Evolutionary conservation across 2,797 vertebrate species (phyloP).

Genomic region (Propithecus perrieri): DNA sequence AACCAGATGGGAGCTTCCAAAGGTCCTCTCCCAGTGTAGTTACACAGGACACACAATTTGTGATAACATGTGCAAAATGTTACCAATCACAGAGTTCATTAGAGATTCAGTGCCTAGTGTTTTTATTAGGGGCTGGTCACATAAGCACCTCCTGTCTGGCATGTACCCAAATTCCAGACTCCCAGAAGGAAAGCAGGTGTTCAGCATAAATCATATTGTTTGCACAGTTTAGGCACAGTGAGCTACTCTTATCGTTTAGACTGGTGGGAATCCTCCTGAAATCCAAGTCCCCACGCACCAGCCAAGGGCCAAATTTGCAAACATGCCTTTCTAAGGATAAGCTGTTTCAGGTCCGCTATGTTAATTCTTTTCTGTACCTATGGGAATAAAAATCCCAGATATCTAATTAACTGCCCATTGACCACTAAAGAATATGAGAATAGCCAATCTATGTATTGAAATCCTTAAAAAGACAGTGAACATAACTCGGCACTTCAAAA

Average conservation of each 20-base stretch:
- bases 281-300: neutral
- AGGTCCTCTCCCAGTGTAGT: neutral
- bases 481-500: neutral
- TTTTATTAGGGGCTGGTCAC: neutral
- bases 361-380: neutral
- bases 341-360: neutral
- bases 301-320: neutral
- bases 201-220: neutral
- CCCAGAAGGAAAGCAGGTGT: neutral
- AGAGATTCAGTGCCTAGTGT: neutral
- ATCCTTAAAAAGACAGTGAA: neutral
- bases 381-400: neutral
- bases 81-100: neutral
- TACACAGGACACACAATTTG: neutral
- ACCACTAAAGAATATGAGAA: neutral
- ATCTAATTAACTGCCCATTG: neutral
- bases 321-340: neutral
- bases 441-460: neutral
- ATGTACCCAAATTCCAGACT: neutral
- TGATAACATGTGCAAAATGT: neutral
- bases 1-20: neutral
- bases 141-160: neutral
- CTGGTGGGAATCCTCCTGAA: neutral
- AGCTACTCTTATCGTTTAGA: neutral
- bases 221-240: neutral